A percentile compares a stretch with the other conserved stretches of the same genome.
These are phyloP conservation scores for Ptiloglossa arizonensis DNA, from an alignment of 1,140 invertebrate species.

Conservation along the genomic window DNA sequence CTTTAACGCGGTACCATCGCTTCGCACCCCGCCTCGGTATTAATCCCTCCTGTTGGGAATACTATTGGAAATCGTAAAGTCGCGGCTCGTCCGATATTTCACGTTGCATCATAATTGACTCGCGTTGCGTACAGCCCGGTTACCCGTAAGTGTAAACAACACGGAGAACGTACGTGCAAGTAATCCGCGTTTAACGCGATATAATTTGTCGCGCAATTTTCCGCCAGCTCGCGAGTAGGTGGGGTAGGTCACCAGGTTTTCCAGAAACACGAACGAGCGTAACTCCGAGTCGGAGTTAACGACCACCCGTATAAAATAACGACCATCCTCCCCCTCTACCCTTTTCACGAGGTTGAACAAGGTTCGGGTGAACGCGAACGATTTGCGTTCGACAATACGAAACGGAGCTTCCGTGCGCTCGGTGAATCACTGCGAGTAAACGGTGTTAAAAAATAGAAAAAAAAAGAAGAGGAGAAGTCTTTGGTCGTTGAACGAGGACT, in stretches of 20 bases:
- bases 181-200: not conserved
- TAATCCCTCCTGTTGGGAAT: constrained; percentile 5
- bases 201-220: not conserved
- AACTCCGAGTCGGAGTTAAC: not conserved
- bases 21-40: not conserved
- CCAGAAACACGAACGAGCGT: not conserved
- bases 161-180: not conserved
- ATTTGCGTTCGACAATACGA: not conserved
- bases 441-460: too few species aligned
- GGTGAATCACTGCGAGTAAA: not conserved
- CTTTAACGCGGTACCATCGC: constrained; percentile 7
- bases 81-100: not conserved
- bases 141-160: not conserved
- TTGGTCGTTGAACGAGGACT: too few species aligned
- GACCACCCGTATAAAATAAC: not conserved
- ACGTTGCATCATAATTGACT: not conserved
- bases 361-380: not conserved
- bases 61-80: not conserved
- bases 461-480: too few species aligned
- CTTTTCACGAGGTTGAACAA: not conserved
- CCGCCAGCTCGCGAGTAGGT: too few species aligned
- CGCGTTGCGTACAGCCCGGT: too few species aligned
- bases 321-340: too few species aligned
- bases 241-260: not conserved
- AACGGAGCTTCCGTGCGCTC: not conserved